These are phyloP conservation scores for Edolisoma coerulescens DNA, from an alignment of 2,113 vertebrate genomes.

Conservation along the genomic window DNA sequence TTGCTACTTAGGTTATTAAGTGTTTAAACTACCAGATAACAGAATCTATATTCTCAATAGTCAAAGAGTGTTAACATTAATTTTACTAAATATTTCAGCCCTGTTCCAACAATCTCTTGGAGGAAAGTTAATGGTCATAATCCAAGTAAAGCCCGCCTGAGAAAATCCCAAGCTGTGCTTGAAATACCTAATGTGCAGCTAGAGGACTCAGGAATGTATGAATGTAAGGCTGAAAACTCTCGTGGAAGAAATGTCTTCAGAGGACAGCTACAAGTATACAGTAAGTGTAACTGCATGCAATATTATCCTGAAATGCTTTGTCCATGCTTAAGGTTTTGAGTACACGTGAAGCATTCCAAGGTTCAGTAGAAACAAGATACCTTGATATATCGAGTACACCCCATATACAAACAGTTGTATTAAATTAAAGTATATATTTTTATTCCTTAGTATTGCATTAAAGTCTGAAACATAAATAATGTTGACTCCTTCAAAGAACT, in stretches of 20 bases:
- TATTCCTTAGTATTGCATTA: not conserved
- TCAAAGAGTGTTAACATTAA: constrained; percentile 38
- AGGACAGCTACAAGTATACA: constrained; percentile 94
- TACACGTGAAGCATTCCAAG: not conserved
- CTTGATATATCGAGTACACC: not conserved
- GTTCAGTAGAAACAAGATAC: not conserved
- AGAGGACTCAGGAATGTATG: constrained; percentile 90
- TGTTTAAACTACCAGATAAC: constrained; percentile 69
- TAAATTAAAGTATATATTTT: not conserved
- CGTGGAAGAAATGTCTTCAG: constrained; percentile 90
- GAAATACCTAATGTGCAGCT: constrained; percentile 94
- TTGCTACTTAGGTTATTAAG: constrained; percentile 66
- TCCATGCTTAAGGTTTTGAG: not conserved
- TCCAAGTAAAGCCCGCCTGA: constrained; percentile 89
- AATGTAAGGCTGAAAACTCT: constrained; percentile 94
- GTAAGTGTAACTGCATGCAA: constrained; percentile 75
- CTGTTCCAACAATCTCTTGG: constrained; percentile 96
- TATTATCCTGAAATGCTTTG: not conserved
- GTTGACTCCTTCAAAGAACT: not conserved
- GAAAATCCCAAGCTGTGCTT: constrained; percentile 94
- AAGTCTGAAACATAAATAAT: not conserved
- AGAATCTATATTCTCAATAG: constrained; percentile 42
- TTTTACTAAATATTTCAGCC: constrained; percentile 75
- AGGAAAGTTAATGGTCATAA: constrained; percentile 94
- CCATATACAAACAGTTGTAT: not conserved